These are phyloP conservation scores for Orgyia antiqua DNA, from an alignment of 2,888 invertebrate genomes.

Conservation along the genomic window DNA sequence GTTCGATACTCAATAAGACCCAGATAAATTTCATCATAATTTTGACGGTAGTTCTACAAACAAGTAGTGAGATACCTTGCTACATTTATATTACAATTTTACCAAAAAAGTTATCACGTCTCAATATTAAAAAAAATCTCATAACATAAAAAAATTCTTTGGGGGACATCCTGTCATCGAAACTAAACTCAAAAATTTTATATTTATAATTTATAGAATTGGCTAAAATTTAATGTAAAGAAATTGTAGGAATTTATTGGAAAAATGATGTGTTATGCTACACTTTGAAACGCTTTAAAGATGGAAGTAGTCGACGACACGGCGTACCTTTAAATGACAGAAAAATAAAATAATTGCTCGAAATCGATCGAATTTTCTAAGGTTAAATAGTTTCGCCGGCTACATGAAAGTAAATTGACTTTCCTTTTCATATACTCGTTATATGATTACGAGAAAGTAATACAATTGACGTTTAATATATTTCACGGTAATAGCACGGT, in stretches of 20 bases:
- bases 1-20: no score
- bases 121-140: conserved; percentile 32
- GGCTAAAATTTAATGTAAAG: conserved; percentile 55
- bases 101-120: conserved; percentile 37
- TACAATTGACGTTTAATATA: conserved; percentile 24
- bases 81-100: no score
- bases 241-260: conserved; percentile 51
- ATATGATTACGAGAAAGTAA: conserved; percentile 54
- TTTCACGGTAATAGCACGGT: conserved; percentile 47
- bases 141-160: conserved; percentile 38
- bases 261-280: conserved; percentile 44
- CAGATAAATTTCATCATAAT: no score
- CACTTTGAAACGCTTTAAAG: conserved; percentile 43
- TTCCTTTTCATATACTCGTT: conserved; percentile 63
- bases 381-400: conserved; percentile 29
- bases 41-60: no score
- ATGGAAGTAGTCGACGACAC: conserved; percentile 33
- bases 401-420: conserved; percentile 34
- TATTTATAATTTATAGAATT: conserved; percentile 54
- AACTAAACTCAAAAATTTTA: conserved; percentile 44
- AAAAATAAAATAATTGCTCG: conserved; percentile 4
- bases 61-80: no score
- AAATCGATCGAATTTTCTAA: no score
- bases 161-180: conserved; percentile 49
- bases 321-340: conserved; percentile 17